Evolutionary conservation across 35 echinoderm and acorn worm genomes (phyloP).

Genomic region (Amphiura filiformis): DNA sequence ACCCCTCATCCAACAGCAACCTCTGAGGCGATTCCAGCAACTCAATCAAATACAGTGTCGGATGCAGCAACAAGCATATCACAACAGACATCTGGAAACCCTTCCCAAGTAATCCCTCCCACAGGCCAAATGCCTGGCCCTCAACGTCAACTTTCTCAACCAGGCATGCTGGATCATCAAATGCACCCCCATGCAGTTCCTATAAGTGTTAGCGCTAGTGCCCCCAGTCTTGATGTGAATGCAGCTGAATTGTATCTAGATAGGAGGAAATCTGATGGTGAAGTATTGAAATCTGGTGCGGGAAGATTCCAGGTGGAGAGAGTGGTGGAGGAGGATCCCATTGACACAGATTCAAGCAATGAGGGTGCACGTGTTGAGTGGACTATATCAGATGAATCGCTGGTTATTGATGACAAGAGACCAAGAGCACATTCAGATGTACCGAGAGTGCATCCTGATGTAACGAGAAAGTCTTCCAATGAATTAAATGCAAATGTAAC

Average conservation of each 20-base stretch:
- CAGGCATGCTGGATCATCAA: not conserved
- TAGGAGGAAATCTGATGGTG: conserved; percentile 11
- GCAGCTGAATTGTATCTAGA: not conserved
- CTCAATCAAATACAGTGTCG: not conserved
- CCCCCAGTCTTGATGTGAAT: not conserved
- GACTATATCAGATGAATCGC: not conserved
- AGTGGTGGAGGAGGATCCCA: not conserved
- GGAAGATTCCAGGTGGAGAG: conserved; percentile 33
- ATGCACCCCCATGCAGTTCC: not conserved
- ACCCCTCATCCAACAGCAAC: not conserved
- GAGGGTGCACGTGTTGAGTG: conserved; percentile 22
- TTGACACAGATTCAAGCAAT: not conserved
- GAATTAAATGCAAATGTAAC: conserved; percentile 13
- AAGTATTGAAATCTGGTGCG: conserved; percentile 13
- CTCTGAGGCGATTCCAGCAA: not conserved
- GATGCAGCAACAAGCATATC: not conserved
- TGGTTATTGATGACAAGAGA: not conserved
- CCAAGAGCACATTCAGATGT: conserved; percentile 1
- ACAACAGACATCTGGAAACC: not conserved
- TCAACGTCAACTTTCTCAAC: not conserved
- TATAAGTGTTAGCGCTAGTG: not conserved
- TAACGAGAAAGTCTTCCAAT: conserved; percentile 57
- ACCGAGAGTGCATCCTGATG: too few species aligned
- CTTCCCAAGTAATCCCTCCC: conserved; percentile 13
- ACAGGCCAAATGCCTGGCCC: not conserved